These are phyloP conservation scores for Bombus fervidus DNA, from an alignment of 1,140 invertebrate genomes.

Conservation along the genomic window DNA sequence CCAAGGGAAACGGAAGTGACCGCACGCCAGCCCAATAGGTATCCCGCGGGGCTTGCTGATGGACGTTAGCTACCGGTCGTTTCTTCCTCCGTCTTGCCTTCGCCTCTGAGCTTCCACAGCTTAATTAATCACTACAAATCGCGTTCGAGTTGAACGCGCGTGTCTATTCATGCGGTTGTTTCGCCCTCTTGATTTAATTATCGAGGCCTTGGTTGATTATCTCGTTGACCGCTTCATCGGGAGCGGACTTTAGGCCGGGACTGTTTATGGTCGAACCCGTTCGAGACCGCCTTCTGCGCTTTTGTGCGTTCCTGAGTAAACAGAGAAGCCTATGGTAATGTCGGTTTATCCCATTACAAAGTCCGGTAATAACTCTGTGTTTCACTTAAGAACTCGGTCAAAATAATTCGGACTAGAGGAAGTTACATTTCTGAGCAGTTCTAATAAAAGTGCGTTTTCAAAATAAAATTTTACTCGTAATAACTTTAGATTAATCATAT, in stretches of 20 bases:
- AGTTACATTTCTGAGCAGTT: too few species aligned
- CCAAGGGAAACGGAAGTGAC: slow-evolving; percentile 79
- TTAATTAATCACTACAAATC: slow-evolving; percentile 57
- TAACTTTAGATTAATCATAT: too few species aligned
- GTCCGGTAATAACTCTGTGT: neutral
- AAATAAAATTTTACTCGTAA: too few species aligned
- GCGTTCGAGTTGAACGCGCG: slow-evolving; percentile 14
- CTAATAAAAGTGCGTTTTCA: too few species aligned
- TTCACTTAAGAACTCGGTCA: neutral
- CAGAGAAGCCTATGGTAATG: neutral
- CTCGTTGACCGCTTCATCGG: slow-evolving; percentile 1
- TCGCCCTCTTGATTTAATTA: slow-evolving; percentile 31
- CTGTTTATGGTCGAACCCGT: neutral
- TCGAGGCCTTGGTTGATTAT: neutral
- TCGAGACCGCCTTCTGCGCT: neutral
- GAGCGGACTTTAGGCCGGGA: neutral
- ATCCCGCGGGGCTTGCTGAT: slow-evolving; percentile 54
- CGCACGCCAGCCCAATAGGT: slow-evolving; percentile 64
- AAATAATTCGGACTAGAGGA: too few species aligned
- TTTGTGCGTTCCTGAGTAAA: neutral
- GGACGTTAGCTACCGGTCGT: slow-evolving; percentile 24
- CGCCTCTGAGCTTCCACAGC: neutral
- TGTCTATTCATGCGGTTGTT: neutral
- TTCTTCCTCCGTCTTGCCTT: slow-evolving; percentile 40
- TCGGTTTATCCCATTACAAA: neutral